Evolutionary conservation across 2,797 vertebrate genomes (phyloP).

Genomic region (Leucoraja ocellata): DNA sequence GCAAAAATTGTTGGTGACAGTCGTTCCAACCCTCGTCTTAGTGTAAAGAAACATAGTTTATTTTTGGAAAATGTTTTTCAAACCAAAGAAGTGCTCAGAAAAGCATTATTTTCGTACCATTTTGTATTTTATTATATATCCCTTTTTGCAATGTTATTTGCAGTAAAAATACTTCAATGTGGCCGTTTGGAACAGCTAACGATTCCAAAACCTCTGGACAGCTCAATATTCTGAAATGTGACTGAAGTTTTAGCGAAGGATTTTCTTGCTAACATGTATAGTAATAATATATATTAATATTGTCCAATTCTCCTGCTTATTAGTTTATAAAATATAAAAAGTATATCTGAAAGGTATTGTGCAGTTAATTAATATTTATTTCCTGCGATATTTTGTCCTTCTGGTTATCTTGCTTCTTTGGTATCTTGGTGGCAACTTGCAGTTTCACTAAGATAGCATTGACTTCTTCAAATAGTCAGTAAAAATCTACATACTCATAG

Average conservation of each 20-base stretch:
- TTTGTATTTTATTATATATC: conserved; percentile 29
- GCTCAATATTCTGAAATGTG: background rate
- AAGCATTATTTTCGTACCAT: conserved; percentile 28
- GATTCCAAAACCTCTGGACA: background rate
- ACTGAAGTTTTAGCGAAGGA: background rate
- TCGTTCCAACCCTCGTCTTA: conserved; percentile 31
- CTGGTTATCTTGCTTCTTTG: background rate
- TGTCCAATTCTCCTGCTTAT: background rate
- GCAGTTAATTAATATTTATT: background rate
- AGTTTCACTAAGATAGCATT: background rate
- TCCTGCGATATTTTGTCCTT: background rate
- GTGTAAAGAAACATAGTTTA: conserved; percentile 38
- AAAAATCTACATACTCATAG: background rate
- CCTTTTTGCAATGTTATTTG: conserved; percentile 24
- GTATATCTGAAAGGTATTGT: background rate
- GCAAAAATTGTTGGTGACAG: background rate
- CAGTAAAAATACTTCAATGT: background rate
- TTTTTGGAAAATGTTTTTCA: conserved; percentile 36
- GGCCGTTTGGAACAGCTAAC: background rate
- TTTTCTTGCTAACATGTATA: background rate
- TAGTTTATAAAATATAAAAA: background rate
- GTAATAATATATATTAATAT: background rate
- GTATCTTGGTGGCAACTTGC: background rate
- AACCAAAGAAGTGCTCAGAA: conserved; percentile 22
- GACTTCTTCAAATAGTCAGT: background rate